phyloP scores from a whole-genome alignment of 2,888 invertebrate genomes.

The Oligia fasciuncula region DNA sequence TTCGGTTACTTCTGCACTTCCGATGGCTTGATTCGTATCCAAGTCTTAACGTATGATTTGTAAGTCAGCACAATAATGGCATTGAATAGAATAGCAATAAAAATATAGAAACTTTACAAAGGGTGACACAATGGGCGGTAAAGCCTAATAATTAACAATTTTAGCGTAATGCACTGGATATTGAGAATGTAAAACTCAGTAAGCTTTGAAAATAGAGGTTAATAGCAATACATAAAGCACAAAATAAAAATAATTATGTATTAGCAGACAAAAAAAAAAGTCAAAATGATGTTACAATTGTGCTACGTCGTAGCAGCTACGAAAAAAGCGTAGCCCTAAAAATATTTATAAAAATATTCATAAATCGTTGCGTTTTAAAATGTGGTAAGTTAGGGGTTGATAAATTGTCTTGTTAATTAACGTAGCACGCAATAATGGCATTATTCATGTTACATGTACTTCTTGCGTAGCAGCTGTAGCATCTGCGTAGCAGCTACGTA shows the following conservation, averaged over 20 bases:
- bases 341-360: background rate
- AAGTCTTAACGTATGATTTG: background rate
- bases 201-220: background rate
- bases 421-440: background rate
- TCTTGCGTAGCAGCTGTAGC: slow-evolving; percentile 40
- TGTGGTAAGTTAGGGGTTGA: background rate
- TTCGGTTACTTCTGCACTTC: background rate
- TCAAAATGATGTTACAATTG: background rate
- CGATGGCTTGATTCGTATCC: background rate
- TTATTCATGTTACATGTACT: slow-evolving; percentile 3
- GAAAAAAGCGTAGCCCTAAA: slow-evolving; percentile 14
- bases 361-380: background rate
- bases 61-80: background rate
- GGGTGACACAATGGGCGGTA: too few relatives aligned
- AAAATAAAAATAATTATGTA: background rate
- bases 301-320: slow-evolving; percentile 50
- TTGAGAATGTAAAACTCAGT: background rate
- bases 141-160: too few relatives aligned
- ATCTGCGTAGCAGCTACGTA: slow-evolving; percentile 45
- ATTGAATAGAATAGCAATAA: too few relatives aligned
- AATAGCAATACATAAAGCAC: background rate
- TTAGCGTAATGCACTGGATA: background rate
- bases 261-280: background rate
- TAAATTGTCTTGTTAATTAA: slow-evolving; percentile 6
- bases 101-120: too few relatives aligned